Conservation (phyloP, 1,140 invertebrate species). For the Antheraea pernyi region DNA sequence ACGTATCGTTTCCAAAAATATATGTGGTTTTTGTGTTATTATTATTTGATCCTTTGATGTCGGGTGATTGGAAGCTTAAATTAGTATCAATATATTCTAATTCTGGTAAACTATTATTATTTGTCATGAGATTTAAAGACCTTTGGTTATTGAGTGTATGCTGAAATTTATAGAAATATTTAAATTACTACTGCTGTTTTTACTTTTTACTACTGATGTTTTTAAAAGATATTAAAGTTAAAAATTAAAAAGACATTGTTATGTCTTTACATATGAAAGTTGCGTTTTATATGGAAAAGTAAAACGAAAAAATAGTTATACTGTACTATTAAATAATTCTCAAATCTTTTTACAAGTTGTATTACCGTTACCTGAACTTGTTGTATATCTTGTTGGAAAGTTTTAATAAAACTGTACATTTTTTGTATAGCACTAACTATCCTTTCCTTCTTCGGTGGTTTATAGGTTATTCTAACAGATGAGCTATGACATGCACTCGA, state of each 20-base stretch:
- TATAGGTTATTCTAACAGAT: constrained; percentile 60
- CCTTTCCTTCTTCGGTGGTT: constrained; percentile 73
- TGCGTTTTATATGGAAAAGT: no score
- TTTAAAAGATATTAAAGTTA: no score
- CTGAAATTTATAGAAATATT: neutral
- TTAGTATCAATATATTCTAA: neutral
- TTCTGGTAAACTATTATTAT: neutral
- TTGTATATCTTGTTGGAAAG: constrained; percentile 3
- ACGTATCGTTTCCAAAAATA: neutral
- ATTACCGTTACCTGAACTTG: neutral
- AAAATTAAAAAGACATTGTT: no score
- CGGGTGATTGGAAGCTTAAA: no score
- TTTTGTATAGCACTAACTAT: constrained; percentile 78
- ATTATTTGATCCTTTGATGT: no score
- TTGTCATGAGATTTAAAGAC: neutral
- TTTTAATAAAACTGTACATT: constrained; percentile 45
- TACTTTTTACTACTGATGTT: no score
- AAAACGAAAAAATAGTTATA: no score
- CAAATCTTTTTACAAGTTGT: no score
- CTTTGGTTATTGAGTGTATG: neutral
- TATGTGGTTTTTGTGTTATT: neutral
- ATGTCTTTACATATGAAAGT: no score
- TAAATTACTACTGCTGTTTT: neutral
- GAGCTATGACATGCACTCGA: neutral
- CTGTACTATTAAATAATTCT: no score